Conservation (phyloP, 2,113 vertebrate species). For the Thryonomys swinderianus region DNA sequence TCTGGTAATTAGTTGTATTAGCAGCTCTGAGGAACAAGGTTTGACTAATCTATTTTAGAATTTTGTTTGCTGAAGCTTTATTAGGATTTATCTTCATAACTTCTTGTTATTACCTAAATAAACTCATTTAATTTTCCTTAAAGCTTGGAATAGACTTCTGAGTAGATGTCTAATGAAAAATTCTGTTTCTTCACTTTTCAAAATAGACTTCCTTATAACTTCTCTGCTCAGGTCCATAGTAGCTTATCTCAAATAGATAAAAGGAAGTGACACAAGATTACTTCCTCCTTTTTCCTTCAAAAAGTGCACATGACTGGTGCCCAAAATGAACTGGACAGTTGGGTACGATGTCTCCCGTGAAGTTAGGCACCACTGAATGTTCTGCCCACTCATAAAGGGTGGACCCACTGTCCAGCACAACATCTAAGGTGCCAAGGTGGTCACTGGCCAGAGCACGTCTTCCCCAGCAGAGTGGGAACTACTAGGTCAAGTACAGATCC, state of each 20-base stretch:
- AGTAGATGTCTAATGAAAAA: conserved; percentile 25
- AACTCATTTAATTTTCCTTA: not conserved
- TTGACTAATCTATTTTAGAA: conserved; percentile 50
- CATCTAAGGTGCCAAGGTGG: no score
- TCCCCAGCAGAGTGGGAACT: not conserved
- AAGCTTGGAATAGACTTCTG: conserved; percentile 27
- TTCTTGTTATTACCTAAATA: conserved; percentile 41
- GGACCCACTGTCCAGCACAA: not conserved
- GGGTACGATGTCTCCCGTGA: not conserved
- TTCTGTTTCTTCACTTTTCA: not conserved
- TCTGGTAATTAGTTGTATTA: conserved; percentile 47
- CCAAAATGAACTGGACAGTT: not conserved
- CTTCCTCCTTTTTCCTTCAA: not conserved
- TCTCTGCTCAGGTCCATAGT: not conserved
- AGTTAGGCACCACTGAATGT: not conserved
- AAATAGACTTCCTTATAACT: conserved; percentile 6
- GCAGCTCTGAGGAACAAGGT: not conserved
- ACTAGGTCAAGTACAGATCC: not conserved
- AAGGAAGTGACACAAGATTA: not conserved
- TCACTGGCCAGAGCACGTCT: not conserved
- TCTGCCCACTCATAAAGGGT: not conserved
- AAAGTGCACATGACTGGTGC: not conserved
- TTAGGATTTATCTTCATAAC: not conserved
- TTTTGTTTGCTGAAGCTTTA: not conserved
- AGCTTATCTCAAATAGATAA: not conserved